Conservation (phyloP, 2,113 vertebrate species). For the Melospiza georgiana region DNA sequence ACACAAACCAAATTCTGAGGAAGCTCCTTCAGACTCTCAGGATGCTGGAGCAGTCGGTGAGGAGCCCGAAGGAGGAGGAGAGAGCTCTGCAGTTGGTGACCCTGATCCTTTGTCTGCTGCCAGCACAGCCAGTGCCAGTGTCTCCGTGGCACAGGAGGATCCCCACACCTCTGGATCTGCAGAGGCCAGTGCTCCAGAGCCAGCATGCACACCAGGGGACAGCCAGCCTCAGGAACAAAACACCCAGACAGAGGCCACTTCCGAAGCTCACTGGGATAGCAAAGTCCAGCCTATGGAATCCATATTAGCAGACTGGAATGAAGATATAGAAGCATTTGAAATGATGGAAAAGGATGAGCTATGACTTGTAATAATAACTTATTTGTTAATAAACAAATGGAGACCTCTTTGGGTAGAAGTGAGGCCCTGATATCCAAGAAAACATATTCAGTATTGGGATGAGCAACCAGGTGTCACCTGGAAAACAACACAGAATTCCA, state of each 20-base stretch:
- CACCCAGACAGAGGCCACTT: slow-evolving; percentile 63
- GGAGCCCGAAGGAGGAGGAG: slow-evolving; percentile 44
- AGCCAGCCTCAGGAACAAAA: slow-evolving; percentile 72
- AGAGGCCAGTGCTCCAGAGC: slow-evolving; percentile 23
- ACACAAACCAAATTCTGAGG: slow-evolving; percentile 64
- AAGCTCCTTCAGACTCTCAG: slow-evolving; percentile 50
- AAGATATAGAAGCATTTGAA: slow-evolving; percentile 97
- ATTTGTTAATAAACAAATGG: slow-evolving; percentile 63
- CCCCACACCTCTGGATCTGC: neutral
- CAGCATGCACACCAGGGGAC: slow-evolving; percentile 66
- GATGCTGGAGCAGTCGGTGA: slow-evolving; percentile 14
- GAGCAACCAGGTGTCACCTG: slow-evolving; percentile 63
- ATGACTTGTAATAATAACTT: slow-evolving; percentile 80
- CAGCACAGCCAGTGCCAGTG: neutral
- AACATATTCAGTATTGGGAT: slow-evolving; percentile 65
- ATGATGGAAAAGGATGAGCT: slow-evolving; percentile 99
- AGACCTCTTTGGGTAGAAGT: slow-evolving; percentile 59
- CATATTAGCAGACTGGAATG: slow-evolving; percentile 95
- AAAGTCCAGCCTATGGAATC: slow-evolving; percentile 86
- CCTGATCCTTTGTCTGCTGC: slow-evolving; percentile 18
- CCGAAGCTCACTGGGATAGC: slow-evolving; percentile 72
- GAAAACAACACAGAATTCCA: slow-evolving; percentile 37
- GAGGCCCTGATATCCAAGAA: slow-evolving; percentile 51
- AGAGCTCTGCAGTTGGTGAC: neutral
- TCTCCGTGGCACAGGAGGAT: slow-evolving; percentile 41